These are phyloP conservation scores for Chromobotia macracanthus DNA, from an alignment of 2,797 vertebrate species.

Conservation along the genomic window DNA sequence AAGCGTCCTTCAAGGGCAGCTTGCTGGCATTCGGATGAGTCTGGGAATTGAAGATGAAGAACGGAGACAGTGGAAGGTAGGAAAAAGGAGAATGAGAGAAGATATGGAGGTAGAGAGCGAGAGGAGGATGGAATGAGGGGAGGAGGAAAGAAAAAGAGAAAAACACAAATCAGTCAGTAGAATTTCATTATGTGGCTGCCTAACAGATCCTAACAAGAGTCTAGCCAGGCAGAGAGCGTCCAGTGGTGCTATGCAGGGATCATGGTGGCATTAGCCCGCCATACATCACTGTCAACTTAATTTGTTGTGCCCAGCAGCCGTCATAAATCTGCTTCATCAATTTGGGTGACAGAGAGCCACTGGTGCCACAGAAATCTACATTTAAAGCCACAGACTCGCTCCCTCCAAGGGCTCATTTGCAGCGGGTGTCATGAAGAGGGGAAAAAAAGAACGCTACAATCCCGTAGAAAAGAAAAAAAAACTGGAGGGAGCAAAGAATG, in stretches of 20 bases:
- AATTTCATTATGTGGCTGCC: constrained; percentile 88
- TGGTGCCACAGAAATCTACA: constrained; percentile 73
- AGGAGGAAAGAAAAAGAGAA: constrained; percentile 5
- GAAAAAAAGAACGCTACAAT: constrained; percentile 6
- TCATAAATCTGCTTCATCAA: constrained; percentile 96
- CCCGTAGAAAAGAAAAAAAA: constrained; percentile 13
- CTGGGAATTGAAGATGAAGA: constrained; percentile 78
- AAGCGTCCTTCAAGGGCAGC: constrained; percentile 95
- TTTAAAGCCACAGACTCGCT: constrained; percentile 69
- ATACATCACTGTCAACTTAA: constrained; percentile 98
- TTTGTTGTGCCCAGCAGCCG: constrained; percentile 94
- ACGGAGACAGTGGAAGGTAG: constrained; percentile 38
- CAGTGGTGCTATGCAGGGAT: constrained; percentile 81
- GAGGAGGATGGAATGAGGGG: constrained; percentile 17
- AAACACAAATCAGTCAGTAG: constrained; percentile 83
- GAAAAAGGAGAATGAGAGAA: constrained; percentile 51
- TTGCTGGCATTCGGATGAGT: constrained; percentile 95
- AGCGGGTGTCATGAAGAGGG: constrained; percentile 56
- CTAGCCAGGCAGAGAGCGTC: constrained; percentile 86
- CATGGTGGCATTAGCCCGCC: constrained; percentile 85
- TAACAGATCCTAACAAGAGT: constrained; percentile 92
- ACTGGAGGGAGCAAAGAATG: constrained; percentile 28
- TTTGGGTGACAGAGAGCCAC: constrained; percentile 83
- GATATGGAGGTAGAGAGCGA: constrained; percentile 31
- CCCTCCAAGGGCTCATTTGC: constrained; percentile 68